Conservation (phyloP, 2,113 vertebrate species). For the Megalops atlanticus region DNA sequence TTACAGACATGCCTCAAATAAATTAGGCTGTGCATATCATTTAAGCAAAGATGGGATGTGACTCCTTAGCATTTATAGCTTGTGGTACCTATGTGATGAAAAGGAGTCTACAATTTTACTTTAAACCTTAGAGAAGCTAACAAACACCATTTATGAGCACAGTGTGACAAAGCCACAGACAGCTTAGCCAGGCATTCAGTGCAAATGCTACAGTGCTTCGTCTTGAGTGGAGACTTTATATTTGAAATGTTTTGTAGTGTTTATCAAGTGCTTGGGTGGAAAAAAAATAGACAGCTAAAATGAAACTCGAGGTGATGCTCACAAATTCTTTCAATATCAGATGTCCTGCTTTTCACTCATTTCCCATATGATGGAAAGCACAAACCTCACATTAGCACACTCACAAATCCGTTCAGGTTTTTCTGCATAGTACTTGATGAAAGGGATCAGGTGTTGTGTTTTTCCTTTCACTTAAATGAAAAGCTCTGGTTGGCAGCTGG, state of each 20-base stretch:
- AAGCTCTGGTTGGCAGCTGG: background rate
- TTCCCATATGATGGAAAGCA: too few relatives aligned
- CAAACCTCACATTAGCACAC: too few relatives aligned
- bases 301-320: too few relatives aligned
- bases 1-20: conserved; percentile 11
- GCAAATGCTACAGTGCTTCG: background rate
- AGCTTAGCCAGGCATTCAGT: background rate
- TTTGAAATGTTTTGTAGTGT: background rate
- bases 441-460: background rate
- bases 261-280: background rate
- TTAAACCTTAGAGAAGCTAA: background rate
- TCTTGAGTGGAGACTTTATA: background rate
- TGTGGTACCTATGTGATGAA: background rate
- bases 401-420: too few relatives aligned
- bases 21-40: conserved; percentile 15
- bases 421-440: background rate
- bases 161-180: background rate
- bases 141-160: background rate
- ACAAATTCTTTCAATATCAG: too few relatives aligned
- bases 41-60: conserved; percentile 13
- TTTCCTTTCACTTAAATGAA: background rate
- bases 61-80: background rate
- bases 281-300: too few relatives aligned
- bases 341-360: too few relatives aligned
- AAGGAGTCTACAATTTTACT: background rate